phyloP scores from a whole-genome alignment of 2,888 invertebrate species.

The Hofmannophila pseudospretella region DNA sequence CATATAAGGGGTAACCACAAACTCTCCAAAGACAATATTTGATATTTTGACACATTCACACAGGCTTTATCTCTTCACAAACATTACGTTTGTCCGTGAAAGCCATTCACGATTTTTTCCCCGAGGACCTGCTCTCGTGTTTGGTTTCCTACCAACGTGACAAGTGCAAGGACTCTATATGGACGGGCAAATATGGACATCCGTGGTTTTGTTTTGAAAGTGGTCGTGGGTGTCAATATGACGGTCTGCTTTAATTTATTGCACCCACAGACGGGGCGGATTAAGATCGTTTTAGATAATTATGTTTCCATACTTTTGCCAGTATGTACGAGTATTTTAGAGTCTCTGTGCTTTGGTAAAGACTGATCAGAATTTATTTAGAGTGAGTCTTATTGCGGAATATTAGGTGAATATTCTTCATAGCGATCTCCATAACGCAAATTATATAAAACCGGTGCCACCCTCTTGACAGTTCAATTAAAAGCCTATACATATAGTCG shows the following conservation, averaged over 20 bases:
- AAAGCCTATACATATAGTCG: no score
- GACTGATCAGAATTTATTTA: no score
- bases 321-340: no score
- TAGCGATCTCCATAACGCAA: no score
- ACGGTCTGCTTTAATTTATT: constrained; percentile 31
- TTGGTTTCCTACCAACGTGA: constrained; percentile 72
- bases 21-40: constrained; percentile 66
- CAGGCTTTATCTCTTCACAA: constrained; percentile 69
- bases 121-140: constrained; percentile 52
- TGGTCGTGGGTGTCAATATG: constrained; percentile 43
- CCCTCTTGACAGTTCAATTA: no score
- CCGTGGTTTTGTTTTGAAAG: constrained; percentile 52
- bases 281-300: constrained; percentile 28
- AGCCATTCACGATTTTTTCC: constrained; percentile 67
- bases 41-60: constrained; percentile 78
- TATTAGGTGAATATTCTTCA: no score
- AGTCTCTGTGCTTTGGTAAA: no score
- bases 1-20: constrained; percentile 40
- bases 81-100: constrained; percentile 72
- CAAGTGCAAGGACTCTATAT: constrained; percentile 70
- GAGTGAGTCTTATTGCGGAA: no score
- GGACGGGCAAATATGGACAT: constrained; percentile 60
- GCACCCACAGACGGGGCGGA: constrained; percentile 38
- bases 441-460: no score
- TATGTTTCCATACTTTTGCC: no score